Evolutionary conservation across 2,797 vertebrate species (phyloP).

Genomic region (Xiphorhynchus erythropygius): DNA sequence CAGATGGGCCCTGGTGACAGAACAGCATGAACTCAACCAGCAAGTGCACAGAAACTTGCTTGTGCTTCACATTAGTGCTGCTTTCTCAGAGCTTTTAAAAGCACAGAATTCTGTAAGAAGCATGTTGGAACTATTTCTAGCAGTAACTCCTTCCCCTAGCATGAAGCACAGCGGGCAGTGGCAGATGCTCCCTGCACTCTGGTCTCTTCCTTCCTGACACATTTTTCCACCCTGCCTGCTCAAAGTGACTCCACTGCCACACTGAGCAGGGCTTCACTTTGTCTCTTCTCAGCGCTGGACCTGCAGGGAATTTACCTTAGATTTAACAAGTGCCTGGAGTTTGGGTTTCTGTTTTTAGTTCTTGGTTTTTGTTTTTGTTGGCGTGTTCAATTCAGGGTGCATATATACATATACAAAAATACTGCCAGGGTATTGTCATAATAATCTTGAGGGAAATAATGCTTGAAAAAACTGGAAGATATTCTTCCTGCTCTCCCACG

Average conservation of each 20-base stretch:
- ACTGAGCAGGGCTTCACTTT: rapidly evolving
- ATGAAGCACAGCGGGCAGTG: rapidly evolving
- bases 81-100: not conserved
- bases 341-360: not conserved
- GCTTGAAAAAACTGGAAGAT: not conserved
- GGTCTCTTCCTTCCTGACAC: not conserved
- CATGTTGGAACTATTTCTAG: not conserved
- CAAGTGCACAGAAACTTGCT: not conserved
- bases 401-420: not conserved
- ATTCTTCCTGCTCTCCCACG: not conserved
- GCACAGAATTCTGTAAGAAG: not conserved
- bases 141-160: not conserved
- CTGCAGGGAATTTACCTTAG: not conserved
- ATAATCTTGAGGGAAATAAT: conserved; percentile 1
- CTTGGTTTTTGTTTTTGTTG: not conserved
- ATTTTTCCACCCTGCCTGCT: rapidly evolving
- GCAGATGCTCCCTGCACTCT: not conserved
- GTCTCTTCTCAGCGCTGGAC: not conserved
- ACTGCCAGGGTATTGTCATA: not conserved
- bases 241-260: not conserved
- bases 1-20: not conserved
- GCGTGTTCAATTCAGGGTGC: not conserved
- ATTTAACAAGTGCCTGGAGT: not conserved
- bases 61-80: not conserved
- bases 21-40: not conserved